Evolutionary conservation across 2,797 vertebrate genomes (phyloP), one percentile per base, ranked within the genome.

Genomic region (Huso huso): DNA sequence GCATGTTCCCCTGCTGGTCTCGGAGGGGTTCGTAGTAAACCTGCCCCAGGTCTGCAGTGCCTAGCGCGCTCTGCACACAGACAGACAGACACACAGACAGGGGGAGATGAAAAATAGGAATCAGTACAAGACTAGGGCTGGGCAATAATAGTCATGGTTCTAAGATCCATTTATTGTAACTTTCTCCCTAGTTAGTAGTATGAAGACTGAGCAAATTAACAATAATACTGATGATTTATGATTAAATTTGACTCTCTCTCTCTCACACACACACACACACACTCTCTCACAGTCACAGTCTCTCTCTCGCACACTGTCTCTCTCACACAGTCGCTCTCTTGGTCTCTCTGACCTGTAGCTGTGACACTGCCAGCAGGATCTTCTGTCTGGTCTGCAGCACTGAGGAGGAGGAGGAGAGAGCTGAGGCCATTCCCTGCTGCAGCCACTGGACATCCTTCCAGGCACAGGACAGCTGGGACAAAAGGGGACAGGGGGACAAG

Each of bases 351-450:
- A 91, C 89, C 88, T 91, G 89, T 71, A 91, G 83, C 76, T 89
- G 87, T n/a, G 84, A 79, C 62, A 90, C 75, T 0, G 89, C 89
- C 79, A 80, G 78, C 74, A 91, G 78, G 73, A 91, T 87, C 75
- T 83, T 86, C 76, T 87, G 85, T 66, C 89, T 82, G 82, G 88
- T 90, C 78, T 91, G 89, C 49, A 91, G 86, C 61, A 90, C 84
- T 13, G 89, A 90, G 51, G 88, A 91, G 52, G 89, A 72, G 0
- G 88, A 91, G 8, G 86, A 90, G 11, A 89, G 83, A 52, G 87
- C 81, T 0, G 84, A 81, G 73, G 79, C 82, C 0, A 89, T 81
- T 9, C 80, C 86, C 70, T 88, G 86, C 78, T 85, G 89, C 15
- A 91, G 84, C 83, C 83, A 83, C 0, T 86, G 84, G 10, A 90